Evolutionary conservation across 1,140 invertebrate genomes (phyloP).

Genomic region (Euschistus heros): DNA sequence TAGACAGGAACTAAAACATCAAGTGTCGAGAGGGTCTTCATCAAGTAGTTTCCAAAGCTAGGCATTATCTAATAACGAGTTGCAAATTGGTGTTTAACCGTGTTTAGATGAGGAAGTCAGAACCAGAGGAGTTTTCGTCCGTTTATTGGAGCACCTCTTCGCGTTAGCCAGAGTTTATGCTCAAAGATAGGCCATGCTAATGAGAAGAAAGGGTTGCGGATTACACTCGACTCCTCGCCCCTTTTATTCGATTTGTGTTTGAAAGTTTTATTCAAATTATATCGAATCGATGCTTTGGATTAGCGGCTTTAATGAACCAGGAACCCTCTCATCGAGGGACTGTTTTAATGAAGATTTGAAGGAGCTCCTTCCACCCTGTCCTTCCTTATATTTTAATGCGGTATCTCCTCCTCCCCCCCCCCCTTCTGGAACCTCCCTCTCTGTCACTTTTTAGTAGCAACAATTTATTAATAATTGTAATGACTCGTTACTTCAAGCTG

Average conservation of each 20-base stretch:
- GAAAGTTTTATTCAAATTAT: constrained; percentile 18
- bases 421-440: background rate
- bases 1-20: too few relatives aligned
- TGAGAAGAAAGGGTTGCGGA: constrained; percentile 14
- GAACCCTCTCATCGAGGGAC: background rate
- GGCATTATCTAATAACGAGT: too few relatives aligned
- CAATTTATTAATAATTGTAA: constrained; percentile 17
- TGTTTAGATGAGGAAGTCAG: background rate
- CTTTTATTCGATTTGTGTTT: constrained; percentile 10
- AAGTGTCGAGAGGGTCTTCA: too few relatives aligned
- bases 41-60: too few relatives aligned
- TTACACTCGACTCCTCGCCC: background rate
- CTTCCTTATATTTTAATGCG: too few relatives aligned
- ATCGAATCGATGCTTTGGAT: constrained; percentile 13
- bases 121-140: background rate
- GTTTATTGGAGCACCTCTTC: background rate
- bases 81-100: background rate
- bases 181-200: background rate
- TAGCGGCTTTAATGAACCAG: constrained; percentile 10
- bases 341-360: constrained; percentile 14
- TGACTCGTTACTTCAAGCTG: constrained; percentile 7
- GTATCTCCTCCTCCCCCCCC: too few relatives aligned
- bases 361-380: background rate
- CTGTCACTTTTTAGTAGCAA: too few relatives aligned
- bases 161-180: background rate